A percentile compares a stretch with the other conserved stretches of the same genome.
phyloP scores from a whole-genome alignment of 2,113 vertebrate genomes.

The Holacanthus passer region DNA sequence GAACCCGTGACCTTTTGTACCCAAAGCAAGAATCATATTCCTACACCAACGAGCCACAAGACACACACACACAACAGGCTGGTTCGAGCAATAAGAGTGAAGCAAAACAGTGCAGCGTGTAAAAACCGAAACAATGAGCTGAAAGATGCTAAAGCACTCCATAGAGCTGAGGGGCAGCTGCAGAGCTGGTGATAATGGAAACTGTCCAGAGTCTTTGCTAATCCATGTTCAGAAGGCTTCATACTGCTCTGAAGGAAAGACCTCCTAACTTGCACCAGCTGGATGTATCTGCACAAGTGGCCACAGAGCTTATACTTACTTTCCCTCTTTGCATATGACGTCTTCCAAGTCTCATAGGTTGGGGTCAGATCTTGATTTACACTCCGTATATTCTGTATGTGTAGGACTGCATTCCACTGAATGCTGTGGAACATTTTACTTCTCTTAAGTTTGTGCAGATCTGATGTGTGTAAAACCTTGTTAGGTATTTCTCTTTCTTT shows the following conservation, averaged over 20 bases:
- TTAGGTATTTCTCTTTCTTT: not conserved
- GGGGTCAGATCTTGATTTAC: conserved; percentile 8
- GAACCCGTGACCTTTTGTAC: too few species aligned
- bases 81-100: too few species aligned
- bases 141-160: too few species aligned
- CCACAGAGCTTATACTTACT: too few species aligned
- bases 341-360: not conserved
- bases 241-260: not conserved
- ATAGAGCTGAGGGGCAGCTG: too few species aligned
- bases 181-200: not conserved
- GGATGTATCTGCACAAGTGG: not conserved
- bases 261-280: not conserved
- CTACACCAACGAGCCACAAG: too few species aligned
- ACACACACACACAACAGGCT: too few species aligned
- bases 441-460: not conserved
- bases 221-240: not conserved
- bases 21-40: too few species aligned
- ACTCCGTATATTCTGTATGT: conserved; percentile 3
- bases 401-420: conserved; percentile 10
- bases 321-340: not conserved
- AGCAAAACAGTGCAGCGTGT: too few species aligned
- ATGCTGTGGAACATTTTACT: conserved; percentile 33
- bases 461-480: conserved; percentile 8
- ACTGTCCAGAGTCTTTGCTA: not conserved
- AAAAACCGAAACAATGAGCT: too few species aligned